Conservation (phyloP, 2,888 invertebrate species). For the Amblyteles armatorius region DNA sequence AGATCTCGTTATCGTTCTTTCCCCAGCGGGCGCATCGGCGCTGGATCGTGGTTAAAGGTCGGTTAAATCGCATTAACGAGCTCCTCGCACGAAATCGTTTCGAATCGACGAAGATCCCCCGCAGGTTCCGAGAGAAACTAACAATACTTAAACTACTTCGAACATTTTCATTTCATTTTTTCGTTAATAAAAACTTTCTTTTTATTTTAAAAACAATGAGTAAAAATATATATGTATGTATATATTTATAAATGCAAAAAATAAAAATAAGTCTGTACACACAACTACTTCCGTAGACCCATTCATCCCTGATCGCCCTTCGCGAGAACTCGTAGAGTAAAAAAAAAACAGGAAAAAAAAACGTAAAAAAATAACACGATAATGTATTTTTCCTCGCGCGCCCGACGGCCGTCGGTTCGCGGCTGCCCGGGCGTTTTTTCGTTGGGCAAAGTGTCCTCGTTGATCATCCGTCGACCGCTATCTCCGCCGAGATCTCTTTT, state of each 20-base stretch:
- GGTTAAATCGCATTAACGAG: slow-evolving; percentile 1
- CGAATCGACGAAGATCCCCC: background rate
- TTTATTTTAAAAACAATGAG: slow-evolving; percentile 15
- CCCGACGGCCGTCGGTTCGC: slow-evolving; percentile 10
- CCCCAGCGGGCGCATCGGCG: background rate
- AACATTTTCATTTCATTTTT: too few species aligned
- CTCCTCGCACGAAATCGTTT: background rate
- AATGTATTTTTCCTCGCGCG: slow-evolving; percentile 19
- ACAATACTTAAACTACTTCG: too few species aligned
- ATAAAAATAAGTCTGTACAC: slow-evolving; percentile 57
- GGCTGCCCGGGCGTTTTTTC: slow-evolving; percentile 4
- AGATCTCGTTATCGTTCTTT: slow-evolving; percentile 29
- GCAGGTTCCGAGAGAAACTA: background rate
- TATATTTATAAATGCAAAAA: too few species aligned
- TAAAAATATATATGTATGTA: too few species aligned
- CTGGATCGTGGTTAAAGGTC: slow-evolving; percentile 9
- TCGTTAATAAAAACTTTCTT: slow-evolving; percentile 29
- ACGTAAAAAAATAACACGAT: too few species aligned
- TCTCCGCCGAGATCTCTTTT: slow-evolving; percentile 27
- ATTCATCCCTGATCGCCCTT: slow-evolving; percentile 48
- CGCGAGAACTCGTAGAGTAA: slow-evolving; percentile 19
- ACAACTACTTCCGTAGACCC: slow-evolving; percentile 52
- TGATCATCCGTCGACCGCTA: slow-evolving; percentile 64
- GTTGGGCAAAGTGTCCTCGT: slow-evolving; percentile 56
- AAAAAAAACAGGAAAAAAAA: background rate